Evolutionary conservation across 2,888 invertebrate genomes (phyloP), one percentile per base, ranked within the genome.

Genomic region (Morinoia aosen): DNA sequence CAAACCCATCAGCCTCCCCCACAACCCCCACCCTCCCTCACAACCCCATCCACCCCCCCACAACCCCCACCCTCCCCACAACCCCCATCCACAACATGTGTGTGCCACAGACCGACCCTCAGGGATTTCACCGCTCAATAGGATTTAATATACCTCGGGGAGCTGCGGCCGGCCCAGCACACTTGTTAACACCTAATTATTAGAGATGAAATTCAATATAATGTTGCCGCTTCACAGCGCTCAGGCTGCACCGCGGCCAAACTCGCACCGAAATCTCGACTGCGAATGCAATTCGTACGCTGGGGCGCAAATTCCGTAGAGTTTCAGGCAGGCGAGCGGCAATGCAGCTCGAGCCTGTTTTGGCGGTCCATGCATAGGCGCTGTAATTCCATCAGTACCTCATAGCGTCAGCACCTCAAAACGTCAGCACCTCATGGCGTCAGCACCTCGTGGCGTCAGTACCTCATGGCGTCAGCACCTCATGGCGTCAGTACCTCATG

Each of bases 101-200:
- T 48, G 12, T 19, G 12, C 57, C 93, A 14, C 33, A 33, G 11
- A 93, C 16, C 56, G 4, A 93, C 33, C 76, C 76, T 8, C 25
- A 19, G 19, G 33, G 76, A 33, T 76, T 76, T 57, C 93, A 16
- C 0, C 93, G 57, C 57, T 93, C 93, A 93, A 93, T 93, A 57
- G 57, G 57, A 93, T n/a, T 93, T 93, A 93, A 93, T 93, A 12
- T 48, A 93, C 93, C 48, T 39, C 11, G 48, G 33, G 33, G 93
- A 33, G 48, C 93, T 57, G 57, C 25, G 58, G 93, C 58, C 0
- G 39, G 33, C n/a, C 93, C 93, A 93, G 33, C 57, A 57, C 57
- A 33, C 93, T 93, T 93, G 93, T 93, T 93, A 93, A 93, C 93
- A 93, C 93, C 57, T 93, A 93, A 93, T 93, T 93, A 93, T 93